Conservation (phyloP, 2,113 vertebrate genomes). For the Aspidoscelis tigris region DNA sequence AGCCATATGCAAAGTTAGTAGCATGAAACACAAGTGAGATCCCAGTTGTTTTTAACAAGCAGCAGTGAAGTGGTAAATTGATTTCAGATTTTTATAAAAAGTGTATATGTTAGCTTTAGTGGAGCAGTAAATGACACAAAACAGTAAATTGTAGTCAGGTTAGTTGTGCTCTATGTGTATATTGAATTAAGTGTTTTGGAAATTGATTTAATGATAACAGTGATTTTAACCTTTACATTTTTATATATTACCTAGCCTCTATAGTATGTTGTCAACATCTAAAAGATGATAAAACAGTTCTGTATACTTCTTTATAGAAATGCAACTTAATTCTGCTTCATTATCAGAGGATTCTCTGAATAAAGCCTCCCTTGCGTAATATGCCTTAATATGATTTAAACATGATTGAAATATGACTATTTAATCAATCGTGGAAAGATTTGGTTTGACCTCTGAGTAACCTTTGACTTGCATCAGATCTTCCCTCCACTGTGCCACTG, state of each 20-base stretch:
- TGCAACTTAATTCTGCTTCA: neutral
- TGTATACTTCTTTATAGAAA: neutral
- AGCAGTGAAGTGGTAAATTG: neutral
- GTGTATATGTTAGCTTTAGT: neutral
- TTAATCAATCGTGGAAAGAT: too few species aligned
- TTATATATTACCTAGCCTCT: neutral
- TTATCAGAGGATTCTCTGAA: too few species aligned
- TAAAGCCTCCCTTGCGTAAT: too few species aligned
- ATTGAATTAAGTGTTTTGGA: neutral
- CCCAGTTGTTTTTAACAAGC: neutral
- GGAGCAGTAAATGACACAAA: neutral
- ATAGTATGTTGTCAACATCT: neutral
- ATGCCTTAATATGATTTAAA: too few species aligned
- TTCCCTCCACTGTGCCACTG: too few species aligned
- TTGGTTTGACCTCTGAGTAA: too few species aligned
- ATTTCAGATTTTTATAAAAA: constrained; percentile 2
- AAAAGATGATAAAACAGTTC: neutral
- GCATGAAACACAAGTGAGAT: neutral
- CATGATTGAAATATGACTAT: too few species aligned
- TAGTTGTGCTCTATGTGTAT: neutral
- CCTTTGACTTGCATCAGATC: too few species aligned
- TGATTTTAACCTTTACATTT: neutral
- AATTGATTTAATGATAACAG: neutral
- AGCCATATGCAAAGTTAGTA: neutral
- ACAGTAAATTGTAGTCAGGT: neutral